A percentile compares a stretch with the other conserved stretches of the same genome.
phyloP scores from a whole-genome alignment of 2,797 vertebrate genomes.

The Schizothorax lantsangensis region DNA sequence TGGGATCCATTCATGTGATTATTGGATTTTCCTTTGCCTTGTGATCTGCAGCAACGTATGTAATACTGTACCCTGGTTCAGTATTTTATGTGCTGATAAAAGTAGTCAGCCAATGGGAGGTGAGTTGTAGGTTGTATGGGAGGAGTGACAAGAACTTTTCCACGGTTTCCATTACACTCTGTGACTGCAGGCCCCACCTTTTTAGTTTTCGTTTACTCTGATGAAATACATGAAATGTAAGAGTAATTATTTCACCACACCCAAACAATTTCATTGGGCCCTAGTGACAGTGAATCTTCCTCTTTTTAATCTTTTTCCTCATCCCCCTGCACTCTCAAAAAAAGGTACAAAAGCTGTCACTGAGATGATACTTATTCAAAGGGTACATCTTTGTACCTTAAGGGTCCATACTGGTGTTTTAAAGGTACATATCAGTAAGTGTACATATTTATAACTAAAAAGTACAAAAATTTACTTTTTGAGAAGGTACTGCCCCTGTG shows the following conservation, averaged over 20 bases:
- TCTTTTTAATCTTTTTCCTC: neutral
- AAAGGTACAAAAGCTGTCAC: too few relatives aligned
- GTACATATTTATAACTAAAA: too few relatives aligned
- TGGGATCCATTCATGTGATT: constrained; percentile 67
- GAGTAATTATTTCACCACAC: too few relatives aligned
- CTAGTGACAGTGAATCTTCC: neutral
- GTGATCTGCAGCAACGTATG: neutral
- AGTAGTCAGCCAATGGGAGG: neutral
- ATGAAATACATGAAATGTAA: neutral
- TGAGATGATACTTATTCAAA: too few relatives aligned
- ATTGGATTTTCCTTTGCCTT: neutral
- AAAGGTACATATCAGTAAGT: too few relatives aligned
- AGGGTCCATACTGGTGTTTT: too few relatives aligned
- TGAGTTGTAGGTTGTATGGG: neutral
- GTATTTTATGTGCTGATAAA: neutral
- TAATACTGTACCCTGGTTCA: neutral
- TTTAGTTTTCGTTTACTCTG: neutral
- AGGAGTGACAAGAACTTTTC: neutral
- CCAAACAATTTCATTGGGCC: too few relatives aligned
- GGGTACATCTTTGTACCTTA: too few relatives aligned
- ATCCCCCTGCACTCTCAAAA: too few relatives aligned
- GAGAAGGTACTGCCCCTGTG: too few relatives aligned
- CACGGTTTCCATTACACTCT: neutral
- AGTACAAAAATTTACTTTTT: too few relatives aligned
- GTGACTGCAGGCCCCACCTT: neutral